Base-by-base conservation (phyloP, 1,140 invertebrate species). In the Macrosteles quadrilineatus region DNA sequence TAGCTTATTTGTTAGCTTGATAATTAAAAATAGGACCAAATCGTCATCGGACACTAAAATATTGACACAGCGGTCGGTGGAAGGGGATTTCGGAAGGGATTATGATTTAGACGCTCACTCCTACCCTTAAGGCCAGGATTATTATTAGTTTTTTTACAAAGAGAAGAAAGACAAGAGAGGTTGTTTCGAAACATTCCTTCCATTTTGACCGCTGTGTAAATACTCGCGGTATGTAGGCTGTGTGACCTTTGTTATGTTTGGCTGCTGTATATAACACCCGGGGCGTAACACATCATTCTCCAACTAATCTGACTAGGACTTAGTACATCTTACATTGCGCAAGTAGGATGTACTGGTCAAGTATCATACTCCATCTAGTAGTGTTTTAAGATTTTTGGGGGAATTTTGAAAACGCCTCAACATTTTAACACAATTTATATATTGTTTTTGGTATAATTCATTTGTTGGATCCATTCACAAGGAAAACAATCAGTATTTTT, bases 31-130 rank as follows among this genome's bases (percentile, higher is more conserved):
- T 36, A 59, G 11, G 9, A 27, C 4, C 4, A 11, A 27, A 23
- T 59, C 55, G n/a, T 25, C 4, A 30, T 21, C 23, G 4, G n/a
- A 50, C 47, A 50, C 27, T 23, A n/a, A 59, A 6, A 27, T 64
- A 36, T 64, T 64, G 62, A 40, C 63, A 66, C 63, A 66, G 63
- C 63, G 63, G 63, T 66, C 63, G 40, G 63, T 66, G 63, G 63
- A 43, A 43, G 11, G 63, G 63, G 40, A 27, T 63, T 17, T n/a
- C 32, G 63, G 63, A 45, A 66, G 63, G 63, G 63, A 45, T 43
- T 59, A 4, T 11, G 47, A 50, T 17, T 50, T 59, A 27, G 4
- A 59, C 27, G 32, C 32, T 36, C 32, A 36, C 14, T 36, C 32
- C 32, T 36, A 36, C 32, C 32, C 32, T 14, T 36, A 36, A 14